Evolutionary conservation across 2,888 invertebrate species (phyloP), one percentile per base, ranked within the genome.

Genomic region (Patella depressa): DNA sequence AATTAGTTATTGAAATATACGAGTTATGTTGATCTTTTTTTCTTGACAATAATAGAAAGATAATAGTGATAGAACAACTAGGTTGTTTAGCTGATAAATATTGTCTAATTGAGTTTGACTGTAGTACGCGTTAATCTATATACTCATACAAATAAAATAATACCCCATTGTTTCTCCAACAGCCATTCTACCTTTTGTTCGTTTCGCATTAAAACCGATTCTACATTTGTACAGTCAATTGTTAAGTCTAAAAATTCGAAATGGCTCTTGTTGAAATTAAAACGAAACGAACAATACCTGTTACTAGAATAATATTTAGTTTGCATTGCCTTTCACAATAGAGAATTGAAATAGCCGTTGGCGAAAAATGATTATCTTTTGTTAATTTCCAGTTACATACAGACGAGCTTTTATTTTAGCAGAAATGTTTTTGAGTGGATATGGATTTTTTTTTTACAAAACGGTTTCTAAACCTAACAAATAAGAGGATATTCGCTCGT

Each of bases 221-320:
- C 65, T 65, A 65, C 65, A 65, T 65, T 65, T 65, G 65, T 65
- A 65, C 65, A 65, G 65, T 65, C 65, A 65, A 65, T 65, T 65
- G 65, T 65, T 19, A 24, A 12, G 65, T 65, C 65, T 65, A 65
- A 65, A 65, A 65, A 24, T 65, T 24, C 65, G 65, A 65, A 65
- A 65, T 65, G 65, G 65, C 65, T 65, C 65, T 65, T 65, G 65
- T 65, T 65, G 65, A 24, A 65, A 65, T 65, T 65, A 65, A 65
- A 65, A 65, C 65, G 65, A 65, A 65, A 65, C 65, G 65, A 65
- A 65, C 65, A 65, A 65, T 65, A 65, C 19, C 3, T 19, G 19
- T 24, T 24, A 65, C 65, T 24, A 65, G 65, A 65, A 65, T 65
- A 65, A 65, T 65, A 65, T 65, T 65, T 65, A 65, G 65, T 24